Evolutionary conservation across 2,113 vertebrate species (phyloP), one percentile per base, ranked within the genome.

Genomic region (Gymnarchus niloticus): DNA sequence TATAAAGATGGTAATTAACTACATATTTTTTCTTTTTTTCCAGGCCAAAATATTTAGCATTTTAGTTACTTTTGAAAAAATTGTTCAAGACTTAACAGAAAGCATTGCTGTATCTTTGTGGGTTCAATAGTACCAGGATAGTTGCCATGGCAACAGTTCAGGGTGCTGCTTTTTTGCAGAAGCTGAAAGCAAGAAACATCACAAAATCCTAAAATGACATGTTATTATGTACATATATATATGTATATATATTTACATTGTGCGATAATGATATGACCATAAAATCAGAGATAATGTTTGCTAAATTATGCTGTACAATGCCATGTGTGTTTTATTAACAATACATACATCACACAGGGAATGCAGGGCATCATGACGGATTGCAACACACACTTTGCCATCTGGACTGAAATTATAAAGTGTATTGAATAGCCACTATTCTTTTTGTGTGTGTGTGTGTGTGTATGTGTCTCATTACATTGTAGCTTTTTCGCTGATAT

Each of bases 111-210:
- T 1, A 44, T 83, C 54, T 44, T 59, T 12, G 2, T 41, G 25
- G 25, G 4, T 90, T 90, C 91, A 88, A 82, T 88, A 88, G 86
- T 87, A 88, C 88, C 88, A 90, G 88, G 88, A 88, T 90, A 85
- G 93, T 94, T 93, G 86, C 93, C 90, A 93, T 93, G 89, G 94
- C 90, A 93, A 95, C 94, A 86, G 90, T 84, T 87, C 86, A 69
- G 80, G 89, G 88, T 88, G 90, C 85, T 87, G 87, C 86, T 90
- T 86, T 73, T 81, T 25, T 51, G 77, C 84, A 89, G 86, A 89
- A 65, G 61, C 56, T 81, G 77, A 87, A 49, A 37, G 85, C 88
- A 86, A 1, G 76, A 89, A 85, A 87, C 85, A 87, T 76, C 41
- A 41, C 44, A 8, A 28, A 49, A 19, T 9, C 56, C 7, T 87